A percentile compares a stretch with the other conserved stretches of the same genome.
Evolutionary conservation across 2,797 vertebrate genomes (phyloP).

Genomic region (Acropternis orthonyx): DNA sequence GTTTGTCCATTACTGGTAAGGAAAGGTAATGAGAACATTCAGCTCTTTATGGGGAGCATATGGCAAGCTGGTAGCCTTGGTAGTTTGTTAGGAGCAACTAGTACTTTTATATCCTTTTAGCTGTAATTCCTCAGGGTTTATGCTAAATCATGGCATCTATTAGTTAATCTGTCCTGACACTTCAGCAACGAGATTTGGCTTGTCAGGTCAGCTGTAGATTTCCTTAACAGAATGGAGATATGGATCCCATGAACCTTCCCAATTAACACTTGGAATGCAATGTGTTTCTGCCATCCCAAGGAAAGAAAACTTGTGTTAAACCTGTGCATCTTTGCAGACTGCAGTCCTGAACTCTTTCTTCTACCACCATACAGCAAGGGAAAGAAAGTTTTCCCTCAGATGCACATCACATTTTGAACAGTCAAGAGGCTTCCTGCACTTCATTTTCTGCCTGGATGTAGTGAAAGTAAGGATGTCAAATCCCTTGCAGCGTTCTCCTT

Average conservation of each 20-base stretch:
- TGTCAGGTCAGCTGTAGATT: background rate
- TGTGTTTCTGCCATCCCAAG: accelerated
- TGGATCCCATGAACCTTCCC: background rate
- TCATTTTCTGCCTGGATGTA: background rate
- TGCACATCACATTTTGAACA: background rate
- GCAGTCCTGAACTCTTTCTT: background rate
- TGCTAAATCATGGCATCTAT: background rate
- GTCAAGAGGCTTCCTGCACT: background rate
- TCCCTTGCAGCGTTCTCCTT: background rate
- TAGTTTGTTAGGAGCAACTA: background rate
- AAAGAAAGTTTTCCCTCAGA: background rate
- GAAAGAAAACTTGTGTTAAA: background rate
- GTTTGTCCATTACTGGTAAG: background rate
- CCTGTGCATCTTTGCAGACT: background rate
- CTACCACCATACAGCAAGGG: background rate
- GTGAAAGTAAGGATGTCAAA: background rate
- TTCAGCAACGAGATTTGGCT: background rate
- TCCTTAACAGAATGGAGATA: background rate
- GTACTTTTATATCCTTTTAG: background rate
- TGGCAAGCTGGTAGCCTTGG: background rate
- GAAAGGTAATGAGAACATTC: background rate
- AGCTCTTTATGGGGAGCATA: background rate
- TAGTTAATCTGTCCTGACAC: background rate
- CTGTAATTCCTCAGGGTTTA: background rate
- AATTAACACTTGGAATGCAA: background rate